Evolutionary conservation across 2,888 invertebrate genomes (phyloP), one percentile per base, ranked within the genome.

Genomic region (Odontocolon sp.): DNA sequence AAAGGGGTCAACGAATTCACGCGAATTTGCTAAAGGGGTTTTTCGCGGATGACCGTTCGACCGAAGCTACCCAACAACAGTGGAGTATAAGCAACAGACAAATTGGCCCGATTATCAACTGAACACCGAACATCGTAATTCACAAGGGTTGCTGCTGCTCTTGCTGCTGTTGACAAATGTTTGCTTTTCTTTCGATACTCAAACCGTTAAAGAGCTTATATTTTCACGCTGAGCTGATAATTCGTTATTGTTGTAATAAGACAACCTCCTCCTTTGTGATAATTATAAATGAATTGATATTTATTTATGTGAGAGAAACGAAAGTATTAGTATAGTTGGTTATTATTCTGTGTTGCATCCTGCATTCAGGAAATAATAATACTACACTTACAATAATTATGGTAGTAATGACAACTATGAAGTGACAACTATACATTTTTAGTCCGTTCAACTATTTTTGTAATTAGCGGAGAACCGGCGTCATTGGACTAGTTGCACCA

Each of bases 41-140:
- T 68, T 63, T 57, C 71, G 63, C 57, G 67, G 68, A 57, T 68
- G 47, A 61, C 4, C 38, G 31, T 47, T 64, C 23, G 16, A 3
- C 16, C 57, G 54, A 11, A 21, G 52, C 23, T 23, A 23, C 26
- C 21, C n/a, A n/a, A 45, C 8, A 16, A 31, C 50, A 57, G 36
- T 26, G 16, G 47, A 42, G 54, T 57, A 77, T 72, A 68, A 77
- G 71, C 71, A 40, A 23, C 38, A 40, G 72, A 77, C 68, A 68
- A 77, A 77, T 77, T 77, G 77, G 71, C 67, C 42, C 61, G 59
- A 71, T 77, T 50, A 68, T 67, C 70, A 33, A 14, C n/a, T 16
- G 66, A 63, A 26, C 18, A 45, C 52, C 38, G 61, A 71, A 57
- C 63, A 14, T 63, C 57, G 57, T 57, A 71, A 77, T 77, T 71